Percentiles rank a stretch among this genome's conserved stretches.
Evolutionary conservation across 2,797 vertebrate genomes (phyloP).

Genomic region (Enteromius argenteus): DNA sequence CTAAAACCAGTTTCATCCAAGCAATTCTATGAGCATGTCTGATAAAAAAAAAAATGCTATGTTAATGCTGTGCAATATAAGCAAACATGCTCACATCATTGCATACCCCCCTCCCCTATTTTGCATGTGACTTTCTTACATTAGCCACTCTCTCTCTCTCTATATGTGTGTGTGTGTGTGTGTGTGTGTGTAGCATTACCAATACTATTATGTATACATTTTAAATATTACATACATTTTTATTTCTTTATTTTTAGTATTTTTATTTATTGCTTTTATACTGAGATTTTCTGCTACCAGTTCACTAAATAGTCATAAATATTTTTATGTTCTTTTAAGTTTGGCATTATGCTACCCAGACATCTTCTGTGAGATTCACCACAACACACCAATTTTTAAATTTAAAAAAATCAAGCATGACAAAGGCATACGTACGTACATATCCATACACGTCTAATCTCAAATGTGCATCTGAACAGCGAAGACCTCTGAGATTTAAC

Average conservation of each 20-base stretch:
- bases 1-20: background rate
- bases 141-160: background rate
- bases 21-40: background rate
- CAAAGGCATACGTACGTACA: background rate
- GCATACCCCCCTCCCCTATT: background rate
- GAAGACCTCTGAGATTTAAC: background rate
- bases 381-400: background rate
- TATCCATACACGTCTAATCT: background rate
- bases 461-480: background rate
- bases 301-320: background rate
- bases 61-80: background rate
- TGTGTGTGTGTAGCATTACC: background rate
- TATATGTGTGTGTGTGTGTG: no score
- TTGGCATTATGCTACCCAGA: background rate
- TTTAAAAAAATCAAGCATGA: background rate
- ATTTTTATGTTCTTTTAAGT: background rate
- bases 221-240: no score
- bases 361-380: background rate
- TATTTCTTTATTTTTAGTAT: no score
- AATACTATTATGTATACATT: background rate
- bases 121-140: background rate
- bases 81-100: background rate
- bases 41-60: background rate
- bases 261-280: background rate
- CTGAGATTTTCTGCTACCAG: background rate